phyloP scores from a whole-genome alignment of 2,113 vertebrate species.

The Verasper variegatus region DNA sequence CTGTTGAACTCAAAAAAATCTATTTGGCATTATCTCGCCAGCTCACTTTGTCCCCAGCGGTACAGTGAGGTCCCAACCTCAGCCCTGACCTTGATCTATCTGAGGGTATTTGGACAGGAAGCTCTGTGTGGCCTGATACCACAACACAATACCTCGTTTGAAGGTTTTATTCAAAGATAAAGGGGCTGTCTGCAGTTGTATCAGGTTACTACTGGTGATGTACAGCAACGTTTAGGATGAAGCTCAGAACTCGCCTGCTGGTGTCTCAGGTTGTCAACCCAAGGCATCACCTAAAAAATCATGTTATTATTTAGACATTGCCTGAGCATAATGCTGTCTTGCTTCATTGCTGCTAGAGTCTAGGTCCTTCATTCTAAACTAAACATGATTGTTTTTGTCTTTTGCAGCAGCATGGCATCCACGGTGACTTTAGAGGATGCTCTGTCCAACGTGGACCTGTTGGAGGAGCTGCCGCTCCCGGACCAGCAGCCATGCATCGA shows the following conservation, averaged over 20 bases:
- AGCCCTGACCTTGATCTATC: not conserved
- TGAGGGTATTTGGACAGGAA: not conserved
- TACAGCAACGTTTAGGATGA: not conserved
- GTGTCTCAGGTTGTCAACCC: not conserved
- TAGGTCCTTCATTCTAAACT: not conserved
- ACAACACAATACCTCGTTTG: not conserved
- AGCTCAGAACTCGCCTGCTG: not conserved
- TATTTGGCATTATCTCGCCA: too few relatives aligned
- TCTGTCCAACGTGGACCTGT: slow-evolving; percentile 96
- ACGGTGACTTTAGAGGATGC: slow-evolving; percentile 97
- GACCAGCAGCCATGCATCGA: slow-evolving; percentile 99
- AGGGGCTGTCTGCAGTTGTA: not conserved
- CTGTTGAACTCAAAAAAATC: too few relatives aligned
- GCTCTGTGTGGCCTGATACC: not conserved
- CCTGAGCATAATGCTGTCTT: not conserved
- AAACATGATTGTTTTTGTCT: rapidly evolving
- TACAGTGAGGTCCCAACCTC: too few relatives aligned
- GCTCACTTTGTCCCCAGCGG: too few relatives aligned
- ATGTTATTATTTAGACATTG: not conserved
- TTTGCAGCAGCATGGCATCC: slow-evolving; percentile 87
- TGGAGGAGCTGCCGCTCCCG: slow-evolving; percentile 95
- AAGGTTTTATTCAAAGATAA: too few relatives aligned
- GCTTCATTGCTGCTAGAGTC: not conserved
- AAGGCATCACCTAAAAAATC: not conserved
- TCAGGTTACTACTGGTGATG: not conserved